Evolutionary conservation across 1,140 invertebrate species (phyloP), one percentile per base, ranked within the genome.

Genomic region (Ridgeia piscesae): DNA sequence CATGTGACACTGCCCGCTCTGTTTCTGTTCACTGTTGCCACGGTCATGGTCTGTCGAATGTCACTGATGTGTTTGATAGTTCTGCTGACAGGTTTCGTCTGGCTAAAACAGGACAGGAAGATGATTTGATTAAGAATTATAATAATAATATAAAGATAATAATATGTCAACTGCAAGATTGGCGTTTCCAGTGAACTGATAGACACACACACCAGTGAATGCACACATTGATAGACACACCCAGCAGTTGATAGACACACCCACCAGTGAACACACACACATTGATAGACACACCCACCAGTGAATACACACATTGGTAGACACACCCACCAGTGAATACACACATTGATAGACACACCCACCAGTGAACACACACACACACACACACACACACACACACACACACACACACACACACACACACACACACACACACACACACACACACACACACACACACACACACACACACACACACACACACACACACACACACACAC

Each of bases 1-100:
- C 89, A 92, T 92, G 33, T 34, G 77, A 34, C 58, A 89, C 92
- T 33, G 91, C 17, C 34, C n/a, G n/a, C n/a, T n/a, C n/a, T n/a
- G n/a, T n/a, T n/a, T n/a, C n/a, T n/a, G n/a, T 34, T 90, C 89
- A 90, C 89, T 90, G 58, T 77, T 77, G 58, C 58, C 27, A 21
- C 58, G 4, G 58, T 77, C 58, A 77, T 21, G 58, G 11, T 31
- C 14, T 27, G 17, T 77, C 58, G 14, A 21, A 77, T 42, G 42
- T 77, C 8, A 11, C 48, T 50, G 58, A 14, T 21, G 27, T 2
- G 58, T 77, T 77, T 21, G 27, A 31, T 21, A 77, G 58, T 77
- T 77, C 14, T 27, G 11, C 11, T 4, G 42, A 6, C 4, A 11
- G 42, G 4, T 42, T 42, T 77, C 58, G 27, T 77, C 58, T 77